A percentile compares a stretch with the other conserved stretches of the same genome.
phyloP scores from a whole-genome alignment of 2,797 vertebrate genomes.

The Pseudochromis fuscus region DNA sequence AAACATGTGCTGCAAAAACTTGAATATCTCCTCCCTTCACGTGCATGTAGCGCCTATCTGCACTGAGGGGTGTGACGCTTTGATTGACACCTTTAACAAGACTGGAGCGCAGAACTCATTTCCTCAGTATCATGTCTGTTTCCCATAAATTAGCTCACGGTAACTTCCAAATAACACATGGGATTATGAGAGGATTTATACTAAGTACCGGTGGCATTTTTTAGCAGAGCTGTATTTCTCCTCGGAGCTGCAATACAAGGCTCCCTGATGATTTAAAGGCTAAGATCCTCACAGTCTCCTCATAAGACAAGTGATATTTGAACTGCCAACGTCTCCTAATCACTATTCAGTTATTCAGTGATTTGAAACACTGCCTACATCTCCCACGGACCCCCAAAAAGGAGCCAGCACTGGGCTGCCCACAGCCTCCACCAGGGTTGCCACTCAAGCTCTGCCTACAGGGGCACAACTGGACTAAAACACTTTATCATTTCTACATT shows the following conservation, averaged over 20 bases:
- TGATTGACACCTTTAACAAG: conserved; percentile 57
- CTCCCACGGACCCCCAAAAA: conserved; percentile 10
- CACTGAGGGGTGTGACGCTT: conserved; percentile 26
- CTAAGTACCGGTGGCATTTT: neutral
- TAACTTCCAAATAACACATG: conserved; percentile 11
- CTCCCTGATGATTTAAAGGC: conserved; percentile 21
- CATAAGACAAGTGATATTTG: conserved; percentile 7
- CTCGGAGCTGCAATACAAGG: neutral
- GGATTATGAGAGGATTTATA: conserved; percentile 39
- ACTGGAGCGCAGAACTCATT: neutral
- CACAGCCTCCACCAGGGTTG: conserved; percentile 4
- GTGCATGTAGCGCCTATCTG: conserved; percentile 3
- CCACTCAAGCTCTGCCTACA: conserved; percentile 7
- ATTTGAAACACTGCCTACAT: conserved; percentile 33
- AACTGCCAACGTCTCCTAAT: conserved; percentile 13
- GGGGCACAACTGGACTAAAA: conserved; percentile 3
- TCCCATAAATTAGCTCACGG: conserved; percentile 34
- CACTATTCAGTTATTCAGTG: conserved; percentile 44
- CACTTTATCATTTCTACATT: conserved; percentile 21
- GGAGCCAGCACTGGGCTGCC: conserved; percentile 11
- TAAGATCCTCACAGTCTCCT: conserved; percentile 6
- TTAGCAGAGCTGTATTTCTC: conserved; percentile 13
- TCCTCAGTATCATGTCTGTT: neutral
- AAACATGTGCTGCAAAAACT: neutral
- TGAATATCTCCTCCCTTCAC: conserved; percentile 1